Base-by-base conservation (phyloP, 2,797 vertebrate species). In the Amniataba percoides region DNA sequence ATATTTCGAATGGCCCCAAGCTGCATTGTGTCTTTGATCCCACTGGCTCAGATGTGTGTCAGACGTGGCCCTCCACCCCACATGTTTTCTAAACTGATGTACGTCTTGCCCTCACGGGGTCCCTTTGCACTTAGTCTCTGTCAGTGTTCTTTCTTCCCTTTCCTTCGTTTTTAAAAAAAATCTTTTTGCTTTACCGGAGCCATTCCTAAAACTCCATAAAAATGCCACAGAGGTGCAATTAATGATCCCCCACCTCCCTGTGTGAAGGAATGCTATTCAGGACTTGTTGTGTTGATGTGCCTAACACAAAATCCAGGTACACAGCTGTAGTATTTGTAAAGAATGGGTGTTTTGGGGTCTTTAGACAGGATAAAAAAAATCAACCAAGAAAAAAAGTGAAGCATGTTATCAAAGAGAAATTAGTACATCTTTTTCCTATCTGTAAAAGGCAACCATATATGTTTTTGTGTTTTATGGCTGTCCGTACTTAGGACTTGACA, bases 131-230 rank as follows among this genome's bases (percentile, higher is more conserved):
- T 92, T 64, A 36, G 74, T 90, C 87, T 91, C 80, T 83, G 84
- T 93, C 90, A 79, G 10, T 57, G 60, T 80, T 63, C 66, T 68
- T 78, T 85, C 71, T 67, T 56, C 61, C 52, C 45, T 56, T 71
- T 5, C 39, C 31, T 63, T 67, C 74, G 63, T 66, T 59, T 18
- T 52, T 72, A 64, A 31, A 31, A 31, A 31, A 31, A 31, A 31
- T 78, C 42, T 74, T 60, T 55, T 45, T 27, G 31, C 72, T 77
- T 80, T 72, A 58, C 81, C 62, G 79, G 66, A 89, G 78, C 80
- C 76, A 61, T 89, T 83, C 89, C 74, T 80, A 74, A 80, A 89
- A 77, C 77, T 62, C 83, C 80, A 88, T 90, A 88, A 92, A 90
- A 89, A 73, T 74, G 85, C 84, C 88, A 89, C 72, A 59, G 80